phyloP scores from a whole-genome alignment of 2,113 vertebrate species.

The Pachyramphus minor region DNA sequence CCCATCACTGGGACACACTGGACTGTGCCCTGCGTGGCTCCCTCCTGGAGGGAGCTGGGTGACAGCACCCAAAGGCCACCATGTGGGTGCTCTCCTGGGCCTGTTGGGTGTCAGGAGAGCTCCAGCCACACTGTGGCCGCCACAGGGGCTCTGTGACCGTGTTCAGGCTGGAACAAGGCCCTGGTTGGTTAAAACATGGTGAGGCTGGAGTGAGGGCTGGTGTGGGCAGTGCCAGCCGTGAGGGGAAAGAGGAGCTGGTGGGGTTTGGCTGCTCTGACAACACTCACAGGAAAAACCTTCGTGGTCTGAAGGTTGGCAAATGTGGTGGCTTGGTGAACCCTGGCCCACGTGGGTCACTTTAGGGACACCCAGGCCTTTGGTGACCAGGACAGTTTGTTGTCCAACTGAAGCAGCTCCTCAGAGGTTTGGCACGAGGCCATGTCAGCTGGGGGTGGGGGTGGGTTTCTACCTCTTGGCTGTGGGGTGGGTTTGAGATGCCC shows the following conservation, averaged over 20 bases:
- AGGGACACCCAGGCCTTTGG: not conserved
- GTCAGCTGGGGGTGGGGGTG: not conserved
- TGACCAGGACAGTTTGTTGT: not conserved
- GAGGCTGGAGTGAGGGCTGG: not conserved
- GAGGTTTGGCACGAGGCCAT: not conserved
- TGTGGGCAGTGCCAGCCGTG: not conserved
- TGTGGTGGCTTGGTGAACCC: not conserved
- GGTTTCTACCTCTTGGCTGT: not conserved
- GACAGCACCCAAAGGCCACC: not conserved
- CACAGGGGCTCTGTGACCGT: rapidly evolving
- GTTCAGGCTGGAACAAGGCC: not conserved
- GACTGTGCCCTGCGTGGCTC: no score
- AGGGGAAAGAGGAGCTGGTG: not conserved
- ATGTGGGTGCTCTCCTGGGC: not conserved
- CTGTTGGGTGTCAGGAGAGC: not conserved
- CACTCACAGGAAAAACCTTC: not conserved
- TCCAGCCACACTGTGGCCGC: not conserved
- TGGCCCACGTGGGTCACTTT: not conserved
- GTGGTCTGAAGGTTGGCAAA: not conserved
- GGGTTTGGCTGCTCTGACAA: not conserved
- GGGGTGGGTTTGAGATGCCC: not conserved
- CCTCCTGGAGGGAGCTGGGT: not conserved
- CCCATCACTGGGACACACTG: rapidly evolving
- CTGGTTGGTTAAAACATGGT: not conserved
- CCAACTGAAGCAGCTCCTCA: not conserved